Base-by-base conservation (phyloP, 2,113 vertebrate genomes). In the Macaca nemestrina region DNA sequence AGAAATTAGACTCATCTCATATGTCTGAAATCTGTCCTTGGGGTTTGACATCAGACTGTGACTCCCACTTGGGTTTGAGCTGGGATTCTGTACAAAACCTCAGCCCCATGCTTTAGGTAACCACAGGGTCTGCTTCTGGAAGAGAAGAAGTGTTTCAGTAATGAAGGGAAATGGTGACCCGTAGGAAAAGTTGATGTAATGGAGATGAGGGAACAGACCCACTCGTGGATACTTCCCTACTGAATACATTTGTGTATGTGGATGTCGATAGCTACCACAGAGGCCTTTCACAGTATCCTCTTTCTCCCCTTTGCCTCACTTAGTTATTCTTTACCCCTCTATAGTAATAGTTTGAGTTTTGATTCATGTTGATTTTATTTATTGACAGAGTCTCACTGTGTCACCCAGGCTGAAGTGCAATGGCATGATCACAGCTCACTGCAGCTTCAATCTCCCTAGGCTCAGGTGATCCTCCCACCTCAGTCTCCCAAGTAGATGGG, bases 211-310 rank as follows among this genome's bases (percentile, higher is more conserved):
- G 72, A 76, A 11, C 2, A n/a, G 52, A 8, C 2, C 0, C 7
- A 27, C 18, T 35, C 0, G 67, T 25, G 84, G 68, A 25, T 14
- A 2, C 48, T 38, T 55, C 38, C 0, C 32, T 12, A 52, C 12
- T 18, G 35, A 81, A 3, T 11, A 0, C 9, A 0, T 57, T 9
- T 67, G 68, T 35, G 81, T 73, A 38, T 9, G 57, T 10, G 38
- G 8, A 2, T 0, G 0, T 52, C 50, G 3, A 8, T 30, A 38
- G 3, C 18, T 40, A 76, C 88, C 59, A 20, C 0, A 13, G 27
- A 35, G 30, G 38, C 30, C 2, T 75, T 43, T 79, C 23, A n/a
- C 22, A 38, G 30, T 40, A 23, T 23, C 61, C 11, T 32, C 67
- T 55, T 78, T 88, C 61, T 35, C 1, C 43, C 3, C 55, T 68